Percentiles rank a stretch among this genome's conserved stretches.
These are phyloP conservation scores for Megaceryle maxima DNA, from an alignment of 2,113 vertebrate species.

Conservation along the genomic window DNA sequence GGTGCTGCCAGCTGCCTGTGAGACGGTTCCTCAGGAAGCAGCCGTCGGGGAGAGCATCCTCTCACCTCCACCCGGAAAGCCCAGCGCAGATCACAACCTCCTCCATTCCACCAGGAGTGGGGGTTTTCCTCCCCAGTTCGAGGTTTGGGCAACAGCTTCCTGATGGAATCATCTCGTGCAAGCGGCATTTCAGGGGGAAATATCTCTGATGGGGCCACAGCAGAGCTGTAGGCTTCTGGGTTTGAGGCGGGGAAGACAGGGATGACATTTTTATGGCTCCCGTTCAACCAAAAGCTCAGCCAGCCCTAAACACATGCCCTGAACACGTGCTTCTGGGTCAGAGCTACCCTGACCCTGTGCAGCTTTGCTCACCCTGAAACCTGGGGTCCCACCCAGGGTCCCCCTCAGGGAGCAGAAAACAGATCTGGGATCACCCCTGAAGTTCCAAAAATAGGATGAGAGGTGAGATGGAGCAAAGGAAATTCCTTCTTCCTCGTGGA, in stretches of 20 bases:
- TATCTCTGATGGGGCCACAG: background rate
- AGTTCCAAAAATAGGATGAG: background rate
- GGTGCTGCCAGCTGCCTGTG: background rate
- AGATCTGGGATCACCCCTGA: background rate
- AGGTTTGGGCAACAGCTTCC: background rate
- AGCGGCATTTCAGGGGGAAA: background rate
- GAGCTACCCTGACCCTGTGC: background rate
- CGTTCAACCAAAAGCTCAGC: background rate
- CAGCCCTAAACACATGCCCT: background rate
- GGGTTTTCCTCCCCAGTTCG: background rate
- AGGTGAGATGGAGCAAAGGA: background rate
- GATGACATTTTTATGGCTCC: slow-evolving; percentile 9
- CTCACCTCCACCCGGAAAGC: background rate
- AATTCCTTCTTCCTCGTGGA: background rate
- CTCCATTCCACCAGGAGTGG: background rate
- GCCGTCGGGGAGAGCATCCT: slow-evolving; percentile 28
- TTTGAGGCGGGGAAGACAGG: background rate
- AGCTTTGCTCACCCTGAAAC: background rate
- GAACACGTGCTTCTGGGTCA: background rate
- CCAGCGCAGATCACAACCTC: background rate
- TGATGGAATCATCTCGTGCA: background rate
- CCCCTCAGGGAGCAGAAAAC: background rate
- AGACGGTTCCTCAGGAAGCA: slow-evolving; percentile 46
- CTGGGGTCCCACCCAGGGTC: background rate
- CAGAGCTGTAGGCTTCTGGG: background rate